These are phyloP conservation scores for Calidris pugnax DNA, from an alignment of 2,113 vertebrate species.

Conservation along the genomic window DNA sequence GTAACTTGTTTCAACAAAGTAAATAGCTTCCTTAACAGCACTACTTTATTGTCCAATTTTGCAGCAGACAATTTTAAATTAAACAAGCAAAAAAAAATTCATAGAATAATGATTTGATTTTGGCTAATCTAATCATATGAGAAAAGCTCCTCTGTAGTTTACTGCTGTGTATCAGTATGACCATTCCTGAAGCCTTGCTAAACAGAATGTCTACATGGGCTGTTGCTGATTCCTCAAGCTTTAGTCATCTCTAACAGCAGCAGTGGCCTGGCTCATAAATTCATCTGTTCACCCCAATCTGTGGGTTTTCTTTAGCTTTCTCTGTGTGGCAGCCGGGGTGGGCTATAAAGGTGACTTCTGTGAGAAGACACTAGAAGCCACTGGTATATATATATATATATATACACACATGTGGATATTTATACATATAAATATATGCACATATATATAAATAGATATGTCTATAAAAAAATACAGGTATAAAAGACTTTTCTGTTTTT, in stretches of 20 bases:
- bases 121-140: background rate
- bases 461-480: background rate
- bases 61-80: background rate
- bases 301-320: background rate
- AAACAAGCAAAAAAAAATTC: background rate
- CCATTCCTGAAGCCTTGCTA: background rate
- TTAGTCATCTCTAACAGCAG: background rate
- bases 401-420: too few relatives aligned
- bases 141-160: background rate
- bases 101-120: background rate
- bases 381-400: too few relatives aligned
- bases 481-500: background rate
- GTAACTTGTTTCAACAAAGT: background rate
- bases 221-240: background rate
- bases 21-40: background rate
- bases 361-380: background rate
- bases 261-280: background rate
- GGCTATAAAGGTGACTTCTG: background rate
- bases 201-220: background rate
- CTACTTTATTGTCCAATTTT: background rate
- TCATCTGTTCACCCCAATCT: background rate
- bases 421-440: too few relatives aligned
- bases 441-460: too few relatives aligned
- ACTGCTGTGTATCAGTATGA: background rate
- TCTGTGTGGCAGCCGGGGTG: rapidly evolving